A percentile compares a stretch with the other conserved stretches of the same genome.
Conservation (phyloP, 2,113 vertebrate genomes). For the Toxostoma redivivum region DNA sequence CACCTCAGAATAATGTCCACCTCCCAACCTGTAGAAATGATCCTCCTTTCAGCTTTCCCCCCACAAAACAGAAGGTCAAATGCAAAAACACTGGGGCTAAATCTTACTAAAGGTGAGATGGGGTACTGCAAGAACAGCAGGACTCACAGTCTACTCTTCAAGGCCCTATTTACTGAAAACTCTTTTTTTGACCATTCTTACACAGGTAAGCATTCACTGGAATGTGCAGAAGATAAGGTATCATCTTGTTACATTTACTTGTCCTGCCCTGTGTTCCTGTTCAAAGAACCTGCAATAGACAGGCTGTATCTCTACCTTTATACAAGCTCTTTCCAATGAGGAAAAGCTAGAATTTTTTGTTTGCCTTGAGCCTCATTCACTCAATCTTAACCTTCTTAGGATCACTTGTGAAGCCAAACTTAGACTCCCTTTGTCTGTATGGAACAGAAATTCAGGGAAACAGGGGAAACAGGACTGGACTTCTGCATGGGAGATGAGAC, state of each 20-base stretch:
- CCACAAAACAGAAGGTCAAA: neutral
- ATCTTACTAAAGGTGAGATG: neutral
- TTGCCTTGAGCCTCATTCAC: neutral
- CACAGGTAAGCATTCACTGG: neutral
- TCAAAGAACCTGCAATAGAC: neutral
- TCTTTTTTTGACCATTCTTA: neutral
- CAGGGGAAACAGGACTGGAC: neutral
- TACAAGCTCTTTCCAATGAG: neutral
- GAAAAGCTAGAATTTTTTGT: neutral
- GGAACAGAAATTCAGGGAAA: neutral
- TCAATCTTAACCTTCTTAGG: neutral
- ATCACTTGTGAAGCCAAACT: neutral
- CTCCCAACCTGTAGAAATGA: neutral
- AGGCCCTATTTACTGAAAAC: neutral
- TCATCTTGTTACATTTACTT: neutral
- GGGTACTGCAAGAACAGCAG: neutral
- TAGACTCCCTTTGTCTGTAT: neutral
- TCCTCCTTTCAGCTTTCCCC: neutral
- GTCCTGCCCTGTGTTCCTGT: neutral
- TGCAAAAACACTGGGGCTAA: neutral
- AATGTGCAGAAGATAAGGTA: neutral
- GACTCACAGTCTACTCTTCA: neutral
- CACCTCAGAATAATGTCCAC: neutral
- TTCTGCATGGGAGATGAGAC: neutral
- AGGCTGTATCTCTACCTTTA: neutral